Evolutionary conservation across 2,888 invertebrate species (phyloP), one percentile per base, ranked within the genome.

Genomic region (Megamerina dolium): DNA sequence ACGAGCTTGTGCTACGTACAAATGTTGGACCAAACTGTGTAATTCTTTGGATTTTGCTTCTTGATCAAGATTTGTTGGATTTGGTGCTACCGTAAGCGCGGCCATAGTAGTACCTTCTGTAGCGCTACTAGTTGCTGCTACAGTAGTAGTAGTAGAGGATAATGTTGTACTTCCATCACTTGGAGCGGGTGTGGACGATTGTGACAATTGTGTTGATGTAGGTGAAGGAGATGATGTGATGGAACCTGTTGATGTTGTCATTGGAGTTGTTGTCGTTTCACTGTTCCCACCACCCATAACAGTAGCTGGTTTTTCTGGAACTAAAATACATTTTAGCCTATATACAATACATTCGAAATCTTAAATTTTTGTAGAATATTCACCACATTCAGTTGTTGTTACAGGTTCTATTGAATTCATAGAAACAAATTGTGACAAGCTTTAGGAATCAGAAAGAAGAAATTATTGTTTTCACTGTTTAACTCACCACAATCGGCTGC

Each of bases 1-100:
- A 32, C 72, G 60, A 2, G 70, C 70, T 52, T 70, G 70, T 3
- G 70, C 70, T 27, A 69, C 60, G 44, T 69, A 70, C 33, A 70
- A 47, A 37, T 68, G 66, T 39, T 70, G 70, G 10, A 70, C 58
- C 4, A 70, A 49, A n/a, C 45, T 56, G 23, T 61, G 62, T 35
- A 70, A 20, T 19, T 63, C 60, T 31, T 45, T 55, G 4, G 53
- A 14, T 27, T 53, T 52, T 3, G 17, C 42, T n/a, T 53, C 51
- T 3, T 47, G 37, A 8, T 48, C 48, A 23, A 10, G 8, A 23
- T 23, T 23, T 23, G 8, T 10, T 8, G 23, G 5, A 8, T 6
- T 10, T 8, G 6, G 8, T 8, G 23, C 23, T 23, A 8, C 10
- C 10, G 23, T 8, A 13, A 12, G 5, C 8, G 8, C 10, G 10